Conservation (phyloP, 2,113 vertebrate species). For the Boleophthalmus pectinirostris region DNA sequence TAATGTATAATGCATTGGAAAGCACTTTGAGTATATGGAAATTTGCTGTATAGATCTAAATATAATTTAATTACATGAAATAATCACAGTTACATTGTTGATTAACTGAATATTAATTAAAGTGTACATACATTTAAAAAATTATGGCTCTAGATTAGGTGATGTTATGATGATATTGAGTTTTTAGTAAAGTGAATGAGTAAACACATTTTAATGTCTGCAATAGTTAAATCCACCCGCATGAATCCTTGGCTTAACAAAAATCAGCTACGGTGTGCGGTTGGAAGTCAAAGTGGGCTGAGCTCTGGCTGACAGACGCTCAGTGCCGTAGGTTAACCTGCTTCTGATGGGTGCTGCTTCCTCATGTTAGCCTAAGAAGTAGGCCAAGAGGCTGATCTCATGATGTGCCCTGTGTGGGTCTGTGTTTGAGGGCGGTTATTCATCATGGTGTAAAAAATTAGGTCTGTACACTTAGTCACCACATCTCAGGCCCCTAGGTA, state of each 20-base stretch:
- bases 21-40: too few relatives aligned
- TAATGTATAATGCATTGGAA: too few relatives aligned
- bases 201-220: too few relatives aligned
- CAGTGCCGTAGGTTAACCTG: background rate
- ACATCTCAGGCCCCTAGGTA: too few relatives aligned
- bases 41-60: background rate
- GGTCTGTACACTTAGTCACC: too few relatives aligned
- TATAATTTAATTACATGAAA: background rate
- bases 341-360: background rate
- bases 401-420: slow-evolving; percentile 11
- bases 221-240: too few relatives aligned
- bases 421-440: background rate
- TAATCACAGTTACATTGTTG: background rate
- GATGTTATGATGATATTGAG: background rate
- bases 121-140: background rate
- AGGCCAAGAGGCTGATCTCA: slow-evolving; percentile 34
- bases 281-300: background rate
- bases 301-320: background rate
- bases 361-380: slow-evolving; percentile 15
- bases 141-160: background rate
- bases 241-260: background rate
- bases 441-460: background rate
- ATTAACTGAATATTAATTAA: background rate
- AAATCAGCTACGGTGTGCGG: background rate
- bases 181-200: background rate